phyloP scores from a whole-genome alignment of 1,140 invertebrate species.

The Drosophila bocqueti region DNA sequence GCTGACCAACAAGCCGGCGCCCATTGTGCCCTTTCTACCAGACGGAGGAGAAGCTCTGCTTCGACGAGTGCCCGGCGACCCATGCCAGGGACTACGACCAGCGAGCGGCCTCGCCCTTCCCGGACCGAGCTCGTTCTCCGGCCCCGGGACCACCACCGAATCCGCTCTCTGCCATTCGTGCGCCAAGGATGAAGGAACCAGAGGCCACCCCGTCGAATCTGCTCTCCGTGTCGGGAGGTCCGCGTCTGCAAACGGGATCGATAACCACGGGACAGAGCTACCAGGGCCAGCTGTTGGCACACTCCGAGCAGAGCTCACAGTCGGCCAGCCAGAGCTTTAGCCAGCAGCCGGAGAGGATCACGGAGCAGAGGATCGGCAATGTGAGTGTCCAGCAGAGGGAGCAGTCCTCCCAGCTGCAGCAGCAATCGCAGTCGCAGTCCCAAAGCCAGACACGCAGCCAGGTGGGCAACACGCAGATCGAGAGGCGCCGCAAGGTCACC shows the following conservation, averaged over 20 bases:
- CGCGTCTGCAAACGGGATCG: conserved; percentile 71
- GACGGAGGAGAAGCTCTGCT: conserved; percentile 87
- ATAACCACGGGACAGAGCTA: conserved; percentile 82
- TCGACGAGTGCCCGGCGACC: conserved; percentile 86
- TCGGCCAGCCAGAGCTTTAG: conserved; percentile 65
- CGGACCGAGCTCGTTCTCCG: conserved; percentile 86
- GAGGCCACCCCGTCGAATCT: conserved; percentile 40
- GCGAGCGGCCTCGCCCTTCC: conserved; percentile 86
- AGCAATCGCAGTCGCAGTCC: conserved; percentile 66
- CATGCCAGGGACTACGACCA: conserved; percentile 87
- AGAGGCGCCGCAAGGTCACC: conserved; percentile 87
- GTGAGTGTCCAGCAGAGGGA: conserved; percentile 68
- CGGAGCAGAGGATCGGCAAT: conserved; percentile 62
- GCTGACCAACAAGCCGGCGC: conserved; percentile 88
- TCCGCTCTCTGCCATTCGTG: conserved; percentile 86
- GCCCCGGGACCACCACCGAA: conserved; percentile 88
- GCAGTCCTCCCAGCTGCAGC: conserved; percentile 64
- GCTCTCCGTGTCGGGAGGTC: conserved; percentile 33
- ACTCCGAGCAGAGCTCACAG: conserved; percentile 67
- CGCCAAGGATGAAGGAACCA: conserved; percentile 86
- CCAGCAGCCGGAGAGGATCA: conserved; percentile 67
- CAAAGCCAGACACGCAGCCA: conserved; percentile 85
- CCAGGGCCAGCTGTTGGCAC: conserved; percentile 73
- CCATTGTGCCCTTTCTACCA: conserved; percentile 89
- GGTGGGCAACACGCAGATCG: conserved; percentile 87